phyloP scores from a whole-genome alignment of 2,888 invertebrate species.

The Junonia oenone region DNA sequence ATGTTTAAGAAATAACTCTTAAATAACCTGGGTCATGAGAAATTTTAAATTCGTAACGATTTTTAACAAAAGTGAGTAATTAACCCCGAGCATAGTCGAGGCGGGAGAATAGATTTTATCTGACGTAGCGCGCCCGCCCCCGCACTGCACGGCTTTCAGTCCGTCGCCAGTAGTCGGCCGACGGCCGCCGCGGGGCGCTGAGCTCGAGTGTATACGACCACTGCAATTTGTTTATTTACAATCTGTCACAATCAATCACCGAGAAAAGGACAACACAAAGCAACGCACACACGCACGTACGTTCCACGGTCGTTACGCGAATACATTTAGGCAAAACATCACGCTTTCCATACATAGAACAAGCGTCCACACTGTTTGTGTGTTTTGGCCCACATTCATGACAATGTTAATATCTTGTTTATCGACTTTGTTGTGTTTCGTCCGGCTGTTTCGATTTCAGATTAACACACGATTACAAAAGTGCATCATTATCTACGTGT shows the following conservation, averaged over 20 bases:
- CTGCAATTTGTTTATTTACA: constrained; percentile 62
- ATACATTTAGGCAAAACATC: constrained; percentile 34
- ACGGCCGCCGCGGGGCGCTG: constrained; percentile 57
- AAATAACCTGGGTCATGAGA: too few relatives aligned
- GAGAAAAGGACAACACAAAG: constrained; percentile 48
- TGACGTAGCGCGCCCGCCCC: constrained; percentile 38
- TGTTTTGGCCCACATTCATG: constrained; percentile 44
- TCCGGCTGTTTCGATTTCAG: constrained; percentile 7
- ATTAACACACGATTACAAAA: constrained; percentile 7
- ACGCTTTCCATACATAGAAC: constrained; percentile 21
- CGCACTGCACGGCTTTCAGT: constrained; percentile 25
- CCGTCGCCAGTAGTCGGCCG: constrained; percentile 48
- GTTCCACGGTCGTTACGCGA: constrained; percentile 32
- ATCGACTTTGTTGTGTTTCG: constrained; percentile 21
- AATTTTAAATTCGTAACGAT: too few relatives aligned
- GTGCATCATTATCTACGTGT: not conserved
- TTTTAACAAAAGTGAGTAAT: constrained; percentile 8
- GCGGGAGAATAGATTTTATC: constrained; percentile 40
- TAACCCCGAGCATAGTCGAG: constrained; percentile 26
- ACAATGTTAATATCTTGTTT: constrained; percentile 37
- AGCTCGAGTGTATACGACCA: constrained; percentile 42
- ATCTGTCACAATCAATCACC: constrained; percentile 50
- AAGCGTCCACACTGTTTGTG: constrained; percentile 36
- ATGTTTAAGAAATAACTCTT: too few relatives aligned
- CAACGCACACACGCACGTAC: constrained; percentile 54